Conservation (phyloP, 2,888 invertebrate species). For the Metellina segmentata region DNA sequence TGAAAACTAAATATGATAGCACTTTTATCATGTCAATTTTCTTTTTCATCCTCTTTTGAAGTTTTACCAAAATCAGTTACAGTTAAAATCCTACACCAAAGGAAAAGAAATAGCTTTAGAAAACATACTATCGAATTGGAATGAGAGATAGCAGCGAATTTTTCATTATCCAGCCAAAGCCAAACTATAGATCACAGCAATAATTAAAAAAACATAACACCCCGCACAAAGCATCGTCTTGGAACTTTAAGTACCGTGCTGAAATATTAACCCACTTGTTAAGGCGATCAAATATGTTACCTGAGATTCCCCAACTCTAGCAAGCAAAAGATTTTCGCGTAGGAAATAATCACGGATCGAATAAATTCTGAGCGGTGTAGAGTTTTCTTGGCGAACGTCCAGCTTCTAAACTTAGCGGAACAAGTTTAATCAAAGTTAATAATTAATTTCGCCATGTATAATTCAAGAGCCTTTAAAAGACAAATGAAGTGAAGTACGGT, state of each 20-base stretch:
- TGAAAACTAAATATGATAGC: too few relatives aligned
- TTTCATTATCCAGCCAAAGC: too few relatives aligned
- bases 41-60: too few relatives aligned
- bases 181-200: too few relatives aligned
- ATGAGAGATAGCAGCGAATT: too few relatives aligned
- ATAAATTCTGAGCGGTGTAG: background rate
- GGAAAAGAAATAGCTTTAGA: too few relatives aligned
- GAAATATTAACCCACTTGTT: constrained; percentile 44
- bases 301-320: background rate
- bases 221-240: background rate
- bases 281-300: background rate
- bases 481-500: constrained; percentile 38
- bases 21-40: too few relatives aligned
- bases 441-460: constrained; percentile 60
- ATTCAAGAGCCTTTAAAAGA: constrained; percentile 53
- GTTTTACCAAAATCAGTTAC: too few relatives aligned
- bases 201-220: background rate
- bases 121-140: too few relatives aligned
- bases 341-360: constrained; percentile 27
- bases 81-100: too few relatives aligned
- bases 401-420: constrained; percentile 36
- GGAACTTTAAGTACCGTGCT: background rate
- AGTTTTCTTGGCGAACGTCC: constrained; percentile 37
- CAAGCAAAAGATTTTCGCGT: background rate
- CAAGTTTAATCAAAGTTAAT: constrained; percentile 70